Percentiles rank a stretch among this genome's conserved stretches.
These are phyloP conservation scores for Phenganax marumi DNA, from an alignment of 92 coral and sea anemone species.

Conservation along the genomic window DNA sequence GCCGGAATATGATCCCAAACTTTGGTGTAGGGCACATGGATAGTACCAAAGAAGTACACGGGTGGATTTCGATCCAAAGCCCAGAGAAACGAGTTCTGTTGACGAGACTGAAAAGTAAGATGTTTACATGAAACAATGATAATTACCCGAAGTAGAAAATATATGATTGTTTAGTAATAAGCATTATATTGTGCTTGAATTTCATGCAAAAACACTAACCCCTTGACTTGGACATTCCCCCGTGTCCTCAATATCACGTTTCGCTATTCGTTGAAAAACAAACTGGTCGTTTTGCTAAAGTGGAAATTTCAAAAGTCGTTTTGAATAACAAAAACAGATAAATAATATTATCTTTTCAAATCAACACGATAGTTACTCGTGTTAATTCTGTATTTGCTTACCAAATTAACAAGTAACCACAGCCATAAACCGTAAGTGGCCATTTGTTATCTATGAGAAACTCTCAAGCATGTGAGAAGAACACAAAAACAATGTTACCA, in stretches of 20 bases:
- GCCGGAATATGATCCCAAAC: constrained; percentile 96
- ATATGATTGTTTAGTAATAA: neutral
- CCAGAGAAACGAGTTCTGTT: constrained; percentile 91
- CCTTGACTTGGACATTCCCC: constrained; percentile 21
- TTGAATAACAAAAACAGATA: constrained; percentile 6
- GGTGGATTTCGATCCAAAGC: constrained; percentile 78
- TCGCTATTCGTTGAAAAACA: constrained; percentile 14
- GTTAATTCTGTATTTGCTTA: constrained; percentile 25
- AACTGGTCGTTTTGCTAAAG: constrained; percentile 19
- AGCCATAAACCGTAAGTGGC: constrained; percentile 34
- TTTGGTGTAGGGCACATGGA: constrained; percentile 93
- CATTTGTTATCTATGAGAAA: constrained; percentile 30
- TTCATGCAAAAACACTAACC: constrained; percentile 2
- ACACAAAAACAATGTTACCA: neutral
- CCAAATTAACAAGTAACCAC: constrained; percentile 50
- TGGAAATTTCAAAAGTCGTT: neutral
- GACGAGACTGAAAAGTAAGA: constrained; percentile 13
- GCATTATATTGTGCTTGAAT: neutral
- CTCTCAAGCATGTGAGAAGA: constrained; percentile 4
- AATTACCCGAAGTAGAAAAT: constrained; percentile 2
- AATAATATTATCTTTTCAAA: neutral
- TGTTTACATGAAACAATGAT: neutral
- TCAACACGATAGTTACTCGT: constrained; percentile 1
- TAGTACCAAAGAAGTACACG: constrained; percentile 93
- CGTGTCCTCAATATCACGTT: constrained; percentile 1